phyloP scores from a whole-genome alignment of 1,140 invertebrate genomes.

The Hetaerina americana region DNA sequence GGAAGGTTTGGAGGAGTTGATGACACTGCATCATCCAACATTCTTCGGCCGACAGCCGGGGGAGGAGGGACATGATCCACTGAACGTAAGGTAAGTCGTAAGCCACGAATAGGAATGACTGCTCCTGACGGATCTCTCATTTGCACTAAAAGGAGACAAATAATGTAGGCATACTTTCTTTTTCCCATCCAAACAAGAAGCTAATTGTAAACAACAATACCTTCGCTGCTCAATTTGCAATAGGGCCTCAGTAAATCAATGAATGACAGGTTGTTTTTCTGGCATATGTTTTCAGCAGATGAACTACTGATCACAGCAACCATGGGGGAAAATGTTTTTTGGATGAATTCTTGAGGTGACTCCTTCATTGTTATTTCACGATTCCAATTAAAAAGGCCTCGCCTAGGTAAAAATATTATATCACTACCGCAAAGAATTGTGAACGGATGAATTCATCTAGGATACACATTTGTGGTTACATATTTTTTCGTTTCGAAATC shows the following conservation, averaged over 20 bases:
- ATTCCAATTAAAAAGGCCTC: too few relatives aligned
- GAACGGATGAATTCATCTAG: too few relatives aligned
- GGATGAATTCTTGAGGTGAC: slow-evolving; percentile 73
- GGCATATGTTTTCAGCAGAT: slow-evolving; percentile 66
- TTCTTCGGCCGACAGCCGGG: slow-evolving; percentile 66
- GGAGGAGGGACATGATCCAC: slow-evolving; percentile 68
- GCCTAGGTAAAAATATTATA: too few relatives aligned
- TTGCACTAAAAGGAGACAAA: slow-evolving; percentile 41
- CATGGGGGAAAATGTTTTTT: slow-evolving; percentile 76
- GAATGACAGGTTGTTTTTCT: slow-evolving; percentile 84
- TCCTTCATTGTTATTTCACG: slow-evolving; percentile 33
- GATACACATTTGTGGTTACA: too few relatives aligned
- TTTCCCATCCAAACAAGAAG: slow-evolving; percentile 4
- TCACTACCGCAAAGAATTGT: too few relatives aligned
- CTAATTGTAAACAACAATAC: slow-evolving; percentile 32
- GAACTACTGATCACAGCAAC: slow-evolving; percentile 71
- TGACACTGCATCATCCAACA: slow-evolving; percentile 64
- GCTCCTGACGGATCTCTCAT: slow-evolving; percentile 71
- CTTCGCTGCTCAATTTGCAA: slow-evolving; percentile 60
- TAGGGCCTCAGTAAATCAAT: slow-evolving; percentile 85
- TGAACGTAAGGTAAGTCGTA: slow-evolving; percentile 69
- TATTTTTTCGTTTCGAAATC: too few relatives aligned
- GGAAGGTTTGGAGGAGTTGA: background rate
- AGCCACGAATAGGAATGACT: slow-evolving; percentile 54
- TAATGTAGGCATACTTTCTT: slow-evolving; percentile 3